A percentile compares a stretch with the other conserved stretches of the same genome.
Evolutionary conservation across 2,113 vertebrate species (phyloP).

Genomic region (Ceyx cyanopectus): DNA sequence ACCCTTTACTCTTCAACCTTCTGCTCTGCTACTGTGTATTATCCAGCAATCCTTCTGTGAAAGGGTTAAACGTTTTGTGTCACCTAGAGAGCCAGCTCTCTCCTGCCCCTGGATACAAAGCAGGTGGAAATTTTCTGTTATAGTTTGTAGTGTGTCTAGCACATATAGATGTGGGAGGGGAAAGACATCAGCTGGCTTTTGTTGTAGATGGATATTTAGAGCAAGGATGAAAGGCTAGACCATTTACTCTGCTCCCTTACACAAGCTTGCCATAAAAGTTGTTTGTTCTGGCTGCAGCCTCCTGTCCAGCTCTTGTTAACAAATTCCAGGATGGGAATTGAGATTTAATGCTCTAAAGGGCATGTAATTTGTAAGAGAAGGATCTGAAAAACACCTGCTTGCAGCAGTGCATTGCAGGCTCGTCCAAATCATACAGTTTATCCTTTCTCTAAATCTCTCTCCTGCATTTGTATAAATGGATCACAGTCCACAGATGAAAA

Average conservation of each 20-base stretch:
- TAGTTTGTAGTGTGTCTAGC: not conserved
- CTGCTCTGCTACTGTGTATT: accelerated
- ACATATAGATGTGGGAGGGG: not conserved
- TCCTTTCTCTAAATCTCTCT: not conserved
- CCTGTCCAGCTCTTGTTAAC: not conserved
- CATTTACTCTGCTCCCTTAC: not conserved
- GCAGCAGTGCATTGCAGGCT: not conserved
- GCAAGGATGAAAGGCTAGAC: not conserved
- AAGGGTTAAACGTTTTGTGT: not conserved
- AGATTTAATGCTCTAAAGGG: not conserved
- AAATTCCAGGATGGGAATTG: not conserved
- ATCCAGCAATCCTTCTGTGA: not conserved
- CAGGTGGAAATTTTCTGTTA: not conserved
- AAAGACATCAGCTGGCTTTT: not conserved
- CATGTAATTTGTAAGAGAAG: not conserved
- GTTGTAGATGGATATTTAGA: not conserved
- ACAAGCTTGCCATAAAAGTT: not conserved
- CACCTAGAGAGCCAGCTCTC: accelerated
- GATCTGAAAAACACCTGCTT: not conserved
- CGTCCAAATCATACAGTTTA: not conserved
- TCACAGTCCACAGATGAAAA: not conserved
- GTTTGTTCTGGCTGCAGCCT: not conserved
- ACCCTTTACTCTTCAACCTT: not conserved
- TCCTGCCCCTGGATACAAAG: not conserved
- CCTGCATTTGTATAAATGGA: not conserved